These are phyloP conservation scores for Brachynemurus nebulosus DNA, from an alignment of 2,888 invertebrate genomes.

Conservation along the genomic window DNA sequence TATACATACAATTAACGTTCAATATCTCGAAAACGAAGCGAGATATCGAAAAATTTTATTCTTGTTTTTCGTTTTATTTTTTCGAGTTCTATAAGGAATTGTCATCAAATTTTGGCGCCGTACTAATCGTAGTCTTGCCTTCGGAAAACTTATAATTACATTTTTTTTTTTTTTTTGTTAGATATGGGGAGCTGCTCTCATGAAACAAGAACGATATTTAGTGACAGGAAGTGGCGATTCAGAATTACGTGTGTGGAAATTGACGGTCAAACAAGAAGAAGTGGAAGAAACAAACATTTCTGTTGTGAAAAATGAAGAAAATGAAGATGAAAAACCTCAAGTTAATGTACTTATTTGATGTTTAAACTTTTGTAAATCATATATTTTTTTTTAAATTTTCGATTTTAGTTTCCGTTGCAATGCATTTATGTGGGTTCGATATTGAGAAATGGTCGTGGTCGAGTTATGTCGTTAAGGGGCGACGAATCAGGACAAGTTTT, in stretches of 20 bases:
- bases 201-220: slow-evolving; percentile 66
- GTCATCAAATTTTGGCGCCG: no score
- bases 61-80: no score
- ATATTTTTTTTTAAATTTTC: background rate
- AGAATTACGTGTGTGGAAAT: slow-evolving; percentile 73
- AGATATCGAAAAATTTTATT: no score
- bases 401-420: slow-evolving; percentile 45
- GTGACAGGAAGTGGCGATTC: slow-evolving; percentile 81
- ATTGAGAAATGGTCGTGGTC: slow-evolving; percentile 61
- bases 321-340: slow-evolving; percentile 37
- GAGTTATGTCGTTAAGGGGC: slow-evolving; percentile 58
- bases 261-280: slow-evolving; percentile 42
- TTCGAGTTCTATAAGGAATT: no score
- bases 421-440: slow-evolving; percentile 69
- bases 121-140: no score
- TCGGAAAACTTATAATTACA: slow-evolving; percentile 4
- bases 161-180: slow-evolving; percentile 27
- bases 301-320: slow-evolving; percentile 31
- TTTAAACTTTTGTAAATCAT: slow-evolving; percentile 1
- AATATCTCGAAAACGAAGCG: no score
- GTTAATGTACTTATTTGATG: slow-evolving; percentile 21
- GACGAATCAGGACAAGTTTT: slow-evolving; percentile 61
- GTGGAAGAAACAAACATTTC: slow-evolving; percentile 37
- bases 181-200: slow-evolving; percentile 74
- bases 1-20: no score